Evolutionary conservation across 1,140 invertebrate species (phyloP), one percentile per base, ranked within the genome.

Genomic region (Ganaspis sp.): DNA sequence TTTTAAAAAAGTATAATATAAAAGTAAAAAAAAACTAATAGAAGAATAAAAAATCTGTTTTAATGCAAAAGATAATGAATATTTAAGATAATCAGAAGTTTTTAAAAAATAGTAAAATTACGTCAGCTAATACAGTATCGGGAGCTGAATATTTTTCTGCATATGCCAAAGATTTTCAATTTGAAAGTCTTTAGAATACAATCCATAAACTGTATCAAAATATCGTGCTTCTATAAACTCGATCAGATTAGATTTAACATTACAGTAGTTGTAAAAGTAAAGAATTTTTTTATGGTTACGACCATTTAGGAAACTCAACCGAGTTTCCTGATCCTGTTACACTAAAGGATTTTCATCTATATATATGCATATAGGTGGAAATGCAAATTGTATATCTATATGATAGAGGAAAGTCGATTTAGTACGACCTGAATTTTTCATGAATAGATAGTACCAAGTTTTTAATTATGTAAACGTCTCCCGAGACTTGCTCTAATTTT

Each of bases 381-480:
- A 64, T 64, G 23, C 29, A 64, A 23, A 26, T 64, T 64, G 21
- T 64, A 64, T 29, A 64, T 64, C 21, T 29, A 64, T 29, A 53
- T 64, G 21, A 64, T 49, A 49, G 45, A 64, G 23, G 54, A 29
- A 29, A 64, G 12, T 29, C 53, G 9, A 64, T 64, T 64, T 64
- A 64, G 54, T 26, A 11, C 23, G 15, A 15, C 21, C 54, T 64
- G 54, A 64, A 64, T 64, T 64, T 64, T 64, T 64, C 54, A 64
- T 29, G 54, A n/a, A 23, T 58, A 15, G 53, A 58, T 26, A 64
- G 54, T 64, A 64, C 21, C 9, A 26, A 26, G 23, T 64, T 64
- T 64, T 64, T 64, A 64, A 64, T 64, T 29, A 64, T 64, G 23
- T 64, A 64, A 29, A 64, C 45, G 12, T 64, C 58, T 64, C 26